A percentile compares a stretch with the other conserved stretches of the same genome.
These are phyloP conservation scores for Monochamus alternatus DNA, from an alignment of 2,888 invertebrate species.

Conservation along the genomic window DNA sequence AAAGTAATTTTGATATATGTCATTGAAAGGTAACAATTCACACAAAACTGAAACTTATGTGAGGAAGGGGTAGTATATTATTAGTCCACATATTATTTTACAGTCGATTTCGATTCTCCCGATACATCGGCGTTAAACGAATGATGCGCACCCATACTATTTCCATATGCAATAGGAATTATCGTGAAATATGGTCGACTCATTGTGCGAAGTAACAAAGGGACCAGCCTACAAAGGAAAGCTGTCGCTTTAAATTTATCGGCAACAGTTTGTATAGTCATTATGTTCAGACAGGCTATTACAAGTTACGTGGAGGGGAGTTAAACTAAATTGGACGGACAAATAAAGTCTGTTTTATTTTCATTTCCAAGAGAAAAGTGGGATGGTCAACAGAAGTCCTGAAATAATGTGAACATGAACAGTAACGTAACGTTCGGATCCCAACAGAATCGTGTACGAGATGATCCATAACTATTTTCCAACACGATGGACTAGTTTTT, in stretches of 20 bases:
- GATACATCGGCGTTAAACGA: not conserved
- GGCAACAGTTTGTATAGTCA: slow-evolving; percentile 22
- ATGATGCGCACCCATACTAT: slow-evolving; percentile 1
- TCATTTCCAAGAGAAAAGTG: not conserved
- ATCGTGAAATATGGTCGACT: slow-evolving; percentile 13
- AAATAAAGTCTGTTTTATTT: slow-evolving; percentile 27
- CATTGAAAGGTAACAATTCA: too few relatives aligned
- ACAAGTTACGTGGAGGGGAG: slow-evolving; percentile 14
- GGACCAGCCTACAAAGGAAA: slow-evolving; percentile 6
- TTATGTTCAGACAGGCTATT: slow-evolving; percentile 14
- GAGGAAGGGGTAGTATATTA: too few relatives aligned
- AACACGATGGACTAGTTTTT: too few relatives aligned
- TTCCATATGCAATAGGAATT: slow-evolving; percentile 8
- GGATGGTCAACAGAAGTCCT: not conserved
- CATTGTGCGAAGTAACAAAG: slow-evolving; percentile 7
- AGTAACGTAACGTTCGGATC: too few relatives aligned
- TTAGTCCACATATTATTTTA: too few relatives aligned
- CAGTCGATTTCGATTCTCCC: too few relatives aligned
- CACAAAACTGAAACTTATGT: too few relatives aligned
- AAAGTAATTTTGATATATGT: too few relatives aligned
- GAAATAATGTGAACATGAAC: too few relatives aligned
- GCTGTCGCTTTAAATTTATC: slow-evolving; percentile 19
- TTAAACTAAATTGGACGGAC: slow-evolving; percentile 22
- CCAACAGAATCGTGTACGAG: too few relatives aligned
- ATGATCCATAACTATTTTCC: too few relatives aligned